Conservation (phyloP, 23 tunicate species). For the Ascidia mentula region DNA sequence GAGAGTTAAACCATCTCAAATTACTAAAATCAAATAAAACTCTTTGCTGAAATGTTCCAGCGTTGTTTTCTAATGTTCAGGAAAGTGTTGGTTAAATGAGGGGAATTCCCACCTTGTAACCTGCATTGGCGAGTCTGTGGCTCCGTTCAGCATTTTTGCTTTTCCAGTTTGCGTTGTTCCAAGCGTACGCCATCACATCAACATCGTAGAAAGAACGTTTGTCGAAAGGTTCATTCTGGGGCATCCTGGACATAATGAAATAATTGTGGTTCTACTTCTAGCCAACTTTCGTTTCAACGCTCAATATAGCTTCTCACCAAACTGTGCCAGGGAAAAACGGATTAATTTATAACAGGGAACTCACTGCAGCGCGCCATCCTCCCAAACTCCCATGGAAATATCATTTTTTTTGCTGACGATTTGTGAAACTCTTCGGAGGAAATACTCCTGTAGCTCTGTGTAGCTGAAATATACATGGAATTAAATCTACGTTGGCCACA, state of each 20-base stretch:
- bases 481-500: background rate
- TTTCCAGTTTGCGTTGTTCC: slow-evolving; percentile 52
- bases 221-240: slow-evolving; percentile 21
- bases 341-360: background rate
- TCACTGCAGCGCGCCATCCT: slow-evolving; percentile 64
- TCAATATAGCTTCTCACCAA: background rate
- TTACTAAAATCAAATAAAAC: too few species aligned
- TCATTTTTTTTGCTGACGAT: slow-evolving; percentile 36
- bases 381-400: slow-evolving; percentile 72
- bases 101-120: slow-evolving; percentile 88
- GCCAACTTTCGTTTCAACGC: background rate
- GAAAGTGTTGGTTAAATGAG: too few species aligned
- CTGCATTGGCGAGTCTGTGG: slow-evolving; percentile 73
- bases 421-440: slow-evolving; percentile 41
- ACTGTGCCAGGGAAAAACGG: background rate
- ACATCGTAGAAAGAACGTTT: slow-evolving; percentile 18
- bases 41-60: too few species aligned
- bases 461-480: background rate
- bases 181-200: slow-evolving; percentile 56
- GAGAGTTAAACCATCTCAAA: too few species aligned
- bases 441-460: slow-evolving; percentile 65
- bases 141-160: slow-evolving; percentile 29
- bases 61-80: too few species aligned
- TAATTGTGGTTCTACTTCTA: background rate
- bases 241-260: background rate